A percentile compares a stretch with the other conserved stretches of the same genome.
These are phyloP conservation scores for Odontomyia ornata DNA, from an alignment of 2,888 invertebrate species.

Conservation along the genomic window DNA sequence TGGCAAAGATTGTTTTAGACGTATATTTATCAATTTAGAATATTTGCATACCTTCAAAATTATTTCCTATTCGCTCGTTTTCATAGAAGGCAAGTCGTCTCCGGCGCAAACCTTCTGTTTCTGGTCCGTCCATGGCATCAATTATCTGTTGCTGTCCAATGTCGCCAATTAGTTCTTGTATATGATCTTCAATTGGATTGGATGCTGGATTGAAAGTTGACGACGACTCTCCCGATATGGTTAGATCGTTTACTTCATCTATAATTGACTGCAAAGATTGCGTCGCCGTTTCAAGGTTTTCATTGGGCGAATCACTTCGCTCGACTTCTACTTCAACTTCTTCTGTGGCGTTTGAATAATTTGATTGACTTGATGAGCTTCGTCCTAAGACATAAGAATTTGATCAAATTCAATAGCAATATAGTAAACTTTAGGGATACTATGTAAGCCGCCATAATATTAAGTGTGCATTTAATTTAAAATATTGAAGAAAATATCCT, in stretches of 20 bases:
- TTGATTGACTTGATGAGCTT: conserved; percentile 50
- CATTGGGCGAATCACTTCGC: conserved; percentile 1
- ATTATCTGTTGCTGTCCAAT: conserved; percentile 52
- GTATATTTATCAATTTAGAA: not conserved
- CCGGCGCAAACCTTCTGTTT: conserved; percentile 51
- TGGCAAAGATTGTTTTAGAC: conserved; percentile 1
- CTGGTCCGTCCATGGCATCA: conserved; percentile 52
- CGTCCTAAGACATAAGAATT: conserved; percentile 42
- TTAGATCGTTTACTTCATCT: conserved; percentile 54
- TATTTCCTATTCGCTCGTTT: conserved; percentile 30
- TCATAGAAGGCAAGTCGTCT: conserved; percentile 51
- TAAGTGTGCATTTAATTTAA: too few species aligned
- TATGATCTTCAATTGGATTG: conserved; percentile 52
- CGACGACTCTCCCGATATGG: conserved; percentile 24
- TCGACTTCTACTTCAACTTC: conserved; percentile 57
- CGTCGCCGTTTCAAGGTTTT: conserved; percentile 50
- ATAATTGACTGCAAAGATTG: conserved; percentile 55
- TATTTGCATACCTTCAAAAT: conserved; percentile 31
- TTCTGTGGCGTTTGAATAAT: conserved; percentile 61
- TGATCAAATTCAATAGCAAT: not conserved
- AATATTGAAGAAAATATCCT: not conserved
- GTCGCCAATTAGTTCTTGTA: conserved; percentile 52
- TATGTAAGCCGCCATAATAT: too few species aligned
- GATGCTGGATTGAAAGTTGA: conserved; percentile 46
- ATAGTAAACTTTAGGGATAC: not conserved